Conservation (phyloP, 2,888 invertebrate species). For the Thysanoteuthis rhombus region DNA sequence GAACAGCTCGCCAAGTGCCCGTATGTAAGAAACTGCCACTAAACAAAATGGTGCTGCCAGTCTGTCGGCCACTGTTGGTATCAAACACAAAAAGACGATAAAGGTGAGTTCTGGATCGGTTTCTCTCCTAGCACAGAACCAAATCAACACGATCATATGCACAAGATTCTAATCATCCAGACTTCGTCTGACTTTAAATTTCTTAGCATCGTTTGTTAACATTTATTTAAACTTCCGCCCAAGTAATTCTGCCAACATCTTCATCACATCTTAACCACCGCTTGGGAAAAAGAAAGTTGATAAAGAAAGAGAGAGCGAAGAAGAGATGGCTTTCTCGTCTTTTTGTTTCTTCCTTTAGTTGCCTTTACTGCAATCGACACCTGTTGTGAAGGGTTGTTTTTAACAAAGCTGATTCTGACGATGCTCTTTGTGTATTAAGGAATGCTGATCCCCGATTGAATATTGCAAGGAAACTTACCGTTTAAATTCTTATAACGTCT, state of each 20-base stretch:
- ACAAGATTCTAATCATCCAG: not conserved
- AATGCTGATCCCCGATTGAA: not conserved
- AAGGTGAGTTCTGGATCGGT: not conserved
- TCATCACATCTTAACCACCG: too few relatives aligned
- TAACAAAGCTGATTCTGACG: not conserved
- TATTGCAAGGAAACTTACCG: not conserved
- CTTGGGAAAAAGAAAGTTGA: too few relatives aligned
- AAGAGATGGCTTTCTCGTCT: not conserved
- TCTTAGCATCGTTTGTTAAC: not conserved
- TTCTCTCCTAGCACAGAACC: not conserved
- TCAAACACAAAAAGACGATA: not conserved
- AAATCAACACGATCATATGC: not conserved
- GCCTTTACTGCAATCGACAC: not conserved
- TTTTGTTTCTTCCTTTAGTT: not conserved
- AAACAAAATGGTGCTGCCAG: slow-evolving; percentile 12
- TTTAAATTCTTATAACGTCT: not conserved
- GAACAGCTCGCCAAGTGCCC: not conserved
- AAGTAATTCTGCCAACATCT: too few relatives aligned
- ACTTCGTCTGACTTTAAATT: not conserved
- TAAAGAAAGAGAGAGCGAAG: too few relatives aligned
- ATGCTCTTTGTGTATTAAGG: too few relatives aligned
- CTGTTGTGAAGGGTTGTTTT: slow-evolving; percentile 12
- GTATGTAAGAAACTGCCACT: too few relatives aligned
- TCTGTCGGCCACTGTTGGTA: not conserved
- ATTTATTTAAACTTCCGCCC: too few relatives aligned